A percentile compares a stretch with the other conserved stretches of the same genome.
Evolutionary conservation across 2,797 vertebrate species (phyloP).

Genomic region (Chelon labrosus): DNA sequence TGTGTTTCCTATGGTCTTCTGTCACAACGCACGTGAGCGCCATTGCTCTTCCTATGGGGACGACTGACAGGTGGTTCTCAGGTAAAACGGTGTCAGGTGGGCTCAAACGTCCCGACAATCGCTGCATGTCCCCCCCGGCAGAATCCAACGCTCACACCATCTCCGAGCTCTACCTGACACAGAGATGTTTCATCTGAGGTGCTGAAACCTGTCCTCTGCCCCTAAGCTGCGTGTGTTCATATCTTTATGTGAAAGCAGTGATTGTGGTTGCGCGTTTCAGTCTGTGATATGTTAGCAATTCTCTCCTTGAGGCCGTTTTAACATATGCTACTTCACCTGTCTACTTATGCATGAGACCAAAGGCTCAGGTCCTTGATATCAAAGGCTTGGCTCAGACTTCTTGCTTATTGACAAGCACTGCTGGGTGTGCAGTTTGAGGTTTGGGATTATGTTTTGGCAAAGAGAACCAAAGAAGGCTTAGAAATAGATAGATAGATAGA

Average conservation of each 20-base stretch:
- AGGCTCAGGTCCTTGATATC: constrained; percentile 58
- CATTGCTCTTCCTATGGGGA: constrained; percentile 58
- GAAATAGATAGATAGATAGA: neutral
- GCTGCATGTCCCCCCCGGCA: constrained; percentile 43
- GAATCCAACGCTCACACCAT: constrained; percentile 33
- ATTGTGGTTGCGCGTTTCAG: constrained; percentile 33
- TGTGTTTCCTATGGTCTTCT: constrained; percentile 72
- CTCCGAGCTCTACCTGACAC: constrained; percentile 50
- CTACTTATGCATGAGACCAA: constrained; percentile 58
- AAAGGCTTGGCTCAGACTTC: constrained; percentile 51
- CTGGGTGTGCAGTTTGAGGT: constrained; percentile 37
- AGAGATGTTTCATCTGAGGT: constrained; percentile 69
- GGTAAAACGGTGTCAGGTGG: constrained; percentile 73
- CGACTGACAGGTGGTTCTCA: constrained; percentile 68
- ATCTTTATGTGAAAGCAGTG: constrained; percentile 37
- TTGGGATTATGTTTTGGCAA: constrained; percentile 38
- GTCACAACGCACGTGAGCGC: constrained; percentile 74
- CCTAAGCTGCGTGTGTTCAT: constrained; percentile 46
- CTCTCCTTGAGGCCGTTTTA: constrained; percentile 53
- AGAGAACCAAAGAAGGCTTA: neutral
- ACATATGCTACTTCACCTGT: constrained; percentile 60
- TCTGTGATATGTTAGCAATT: constrained; percentile 51
- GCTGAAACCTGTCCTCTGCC: constrained; percentile 62
- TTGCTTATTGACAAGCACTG: constrained; percentile 46
- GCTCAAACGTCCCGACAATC: constrained; percentile 57